Evolutionary conservation across 2,113 vertebrate species (phyloP).

Genomic region (Zosterops japonicus): DNA sequence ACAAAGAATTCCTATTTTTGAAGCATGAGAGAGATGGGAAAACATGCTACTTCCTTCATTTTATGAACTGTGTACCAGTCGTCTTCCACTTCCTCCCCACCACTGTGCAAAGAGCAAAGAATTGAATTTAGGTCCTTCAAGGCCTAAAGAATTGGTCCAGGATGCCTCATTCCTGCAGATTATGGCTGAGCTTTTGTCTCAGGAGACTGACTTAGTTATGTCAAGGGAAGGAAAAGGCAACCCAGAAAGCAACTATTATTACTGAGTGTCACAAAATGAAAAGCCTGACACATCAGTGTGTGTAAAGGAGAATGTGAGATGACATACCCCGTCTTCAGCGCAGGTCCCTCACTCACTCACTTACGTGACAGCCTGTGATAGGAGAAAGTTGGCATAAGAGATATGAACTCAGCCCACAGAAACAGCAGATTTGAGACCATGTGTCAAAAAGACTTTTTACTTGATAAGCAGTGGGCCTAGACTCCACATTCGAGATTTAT

Average conservation of each 20-base stretch:
- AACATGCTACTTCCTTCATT: neutral
- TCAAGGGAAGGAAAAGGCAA: neutral
- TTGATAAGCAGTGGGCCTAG: neutral
- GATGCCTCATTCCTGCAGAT: neutral
- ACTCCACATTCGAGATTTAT: neutral
- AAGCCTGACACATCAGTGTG: neutral
- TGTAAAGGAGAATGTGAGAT: neutral
- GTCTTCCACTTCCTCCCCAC: neutral
- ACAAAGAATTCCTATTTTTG: constrained; percentile 3
- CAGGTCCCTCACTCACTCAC: neutral
- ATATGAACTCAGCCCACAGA: neutral
- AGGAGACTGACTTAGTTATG: neutral
- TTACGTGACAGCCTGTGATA: neutral
- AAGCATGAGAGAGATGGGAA: neutral
- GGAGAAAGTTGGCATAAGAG: neutral
- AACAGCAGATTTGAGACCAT: neutral
- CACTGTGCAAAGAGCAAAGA: neutral
- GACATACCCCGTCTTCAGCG: neutral
- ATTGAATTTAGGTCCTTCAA: neutral
- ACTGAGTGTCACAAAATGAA: neutral
- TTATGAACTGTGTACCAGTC: neutral
- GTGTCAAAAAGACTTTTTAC: neutral
- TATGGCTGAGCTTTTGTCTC: neutral
- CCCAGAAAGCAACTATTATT: neutral
- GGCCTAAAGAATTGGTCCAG: neutral